phyloP scores from a whole-genome alignment of 2,888 invertebrate genomes.

The Carterocephalus palaemon region DNA sequence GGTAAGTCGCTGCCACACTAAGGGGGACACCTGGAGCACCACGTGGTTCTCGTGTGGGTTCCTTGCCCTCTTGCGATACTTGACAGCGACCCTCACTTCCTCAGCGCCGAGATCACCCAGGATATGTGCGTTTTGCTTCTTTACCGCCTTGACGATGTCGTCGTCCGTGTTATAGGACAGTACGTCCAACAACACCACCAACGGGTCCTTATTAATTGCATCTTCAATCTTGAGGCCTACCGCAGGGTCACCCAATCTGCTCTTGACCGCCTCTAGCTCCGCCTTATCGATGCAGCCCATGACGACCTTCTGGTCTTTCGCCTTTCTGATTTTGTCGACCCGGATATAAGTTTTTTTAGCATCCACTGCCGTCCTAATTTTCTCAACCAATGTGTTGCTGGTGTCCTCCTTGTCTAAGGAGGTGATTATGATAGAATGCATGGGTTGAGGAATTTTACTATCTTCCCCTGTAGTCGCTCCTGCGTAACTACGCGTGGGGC shows the following conservation, averaged over 20 bases:
- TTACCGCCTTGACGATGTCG: neutral
- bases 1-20: slow-evolving; percentile 8
- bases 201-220: neutral
- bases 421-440: neutral
- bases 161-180: neutral
- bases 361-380: neutral
- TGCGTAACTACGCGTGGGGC: too few relatives aligned
- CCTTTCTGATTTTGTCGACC: neutral
- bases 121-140: neutral
- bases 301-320: neutral
- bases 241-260: neutral
- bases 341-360: neutral
- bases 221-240: neutral
- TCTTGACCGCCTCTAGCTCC: neutral
- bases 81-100: neutral
- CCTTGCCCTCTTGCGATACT: neutral
- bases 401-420: neutral
- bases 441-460: too few relatives aligned
- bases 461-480: neutral
- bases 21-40: slow-evolving; percentile 8
- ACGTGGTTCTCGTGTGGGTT: slow-evolving; percentile 12
- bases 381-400: neutral
- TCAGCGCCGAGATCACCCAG: neutral
- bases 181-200: neutral
- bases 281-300: neutral